Percentiles rank a stretch among this genome's conserved stretches.
phyloP scores from a whole-genome alignment of 2,888 invertebrate genomes.

The Saturnia japonica region DNA sequence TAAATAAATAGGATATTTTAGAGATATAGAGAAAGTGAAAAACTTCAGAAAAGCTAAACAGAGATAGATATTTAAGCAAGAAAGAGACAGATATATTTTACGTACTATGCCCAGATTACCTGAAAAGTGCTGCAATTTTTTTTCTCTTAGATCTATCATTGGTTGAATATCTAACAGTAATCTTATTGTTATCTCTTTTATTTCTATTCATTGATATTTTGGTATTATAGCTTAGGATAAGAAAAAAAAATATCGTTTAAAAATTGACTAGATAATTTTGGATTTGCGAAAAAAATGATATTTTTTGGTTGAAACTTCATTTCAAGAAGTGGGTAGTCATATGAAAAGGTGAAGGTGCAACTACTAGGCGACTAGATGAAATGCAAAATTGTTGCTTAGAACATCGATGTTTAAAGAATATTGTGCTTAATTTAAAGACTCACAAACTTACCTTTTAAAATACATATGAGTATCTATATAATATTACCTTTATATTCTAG shows the following conservation, averaged over 20 bases:
- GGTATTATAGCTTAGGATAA: conserved; percentile 70
- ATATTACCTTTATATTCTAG: conserved; percentile 17
- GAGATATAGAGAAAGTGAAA: neutral
- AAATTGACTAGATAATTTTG: conserved; percentile 80
- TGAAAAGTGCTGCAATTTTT: conserved; percentile 5
- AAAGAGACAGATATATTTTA: conserved; percentile 17
- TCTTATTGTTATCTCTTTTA: conserved; percentile 20
- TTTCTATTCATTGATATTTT: conserved; percentile 53
- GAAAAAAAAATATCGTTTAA: conserved; percentile 51
- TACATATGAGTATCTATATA: conserved; percentile 17
- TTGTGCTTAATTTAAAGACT: conserved; percentile 21
- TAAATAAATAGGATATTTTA: conserved; percentile 17
- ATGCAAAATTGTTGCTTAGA: conserved; percentile 46
- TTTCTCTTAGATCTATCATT: conserved; percentile 31
- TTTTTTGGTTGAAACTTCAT: conserved; percentile 62
- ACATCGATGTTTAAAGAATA: conserved; percentile 23
- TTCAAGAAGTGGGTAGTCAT: conserved; percentile 41
- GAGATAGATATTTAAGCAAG: conserved; percentile 7
- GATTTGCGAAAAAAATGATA: conserved; percentile 61
- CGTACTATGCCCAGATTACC: conserved; percentile 11
- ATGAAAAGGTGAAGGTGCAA: conserved; percentile 37
- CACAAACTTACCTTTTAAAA: conserved; percentile 5
- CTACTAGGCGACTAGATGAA: conserved; percentile 46
- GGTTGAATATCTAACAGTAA: conserved; percentile 26
- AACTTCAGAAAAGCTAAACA: neutral